These are phyloP conservation scores for Pachypanchax playfairii DNA, from an alignment of 2,113 vertebrate species.

Conservation along the genomic window DNA sequence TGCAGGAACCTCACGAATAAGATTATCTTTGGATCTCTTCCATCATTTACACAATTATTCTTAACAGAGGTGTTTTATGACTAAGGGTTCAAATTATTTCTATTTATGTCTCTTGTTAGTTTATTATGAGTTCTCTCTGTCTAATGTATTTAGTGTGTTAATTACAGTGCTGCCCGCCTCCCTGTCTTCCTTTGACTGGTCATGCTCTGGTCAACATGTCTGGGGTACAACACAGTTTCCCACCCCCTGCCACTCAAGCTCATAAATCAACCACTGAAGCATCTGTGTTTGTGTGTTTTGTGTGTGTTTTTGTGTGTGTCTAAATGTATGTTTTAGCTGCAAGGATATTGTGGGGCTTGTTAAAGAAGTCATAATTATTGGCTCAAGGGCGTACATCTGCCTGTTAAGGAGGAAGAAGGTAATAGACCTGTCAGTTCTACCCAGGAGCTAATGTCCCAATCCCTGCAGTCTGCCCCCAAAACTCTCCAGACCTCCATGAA, in stretches of 20 bases:
- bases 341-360: slow-evolving; percentile 55
- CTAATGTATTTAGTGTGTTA: slow-evolving; percentile 69
- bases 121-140: slow-evolving; percentile 48
- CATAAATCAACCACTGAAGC: slow-evolving; percentile 64
- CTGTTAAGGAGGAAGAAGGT: slow-evolving; percentile 50
- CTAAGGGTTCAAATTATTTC: slow-evolving; percentile 40
- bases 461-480: neutral
- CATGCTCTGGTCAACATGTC: slow-evolving; percentile 73
- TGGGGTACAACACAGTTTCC: slow-evolving; percentile 62
- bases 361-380: slow-evolving; percentile 59
- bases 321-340: slow-evolving; percentile 47
- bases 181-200: slow-evolving; percentile 54
- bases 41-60: slow-evolving; percentile 60
- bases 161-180: slow-evolving; percentile 58
- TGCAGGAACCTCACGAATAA: slow-evolving; percentile 41
- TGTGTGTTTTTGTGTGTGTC: slow-evolving; percentile 6
- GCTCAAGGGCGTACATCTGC: slow-evolving; percentile 42
- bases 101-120: slow-evolving; percentile 41
- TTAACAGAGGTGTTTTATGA: slow-evolving; percentile 57
- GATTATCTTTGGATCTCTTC: slow-evolving; percentile 52
- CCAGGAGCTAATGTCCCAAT: slow-evolving; percentile 48
- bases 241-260: slow-evolving; percentile 58
- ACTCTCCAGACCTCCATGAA: slow-evolving; percentile 19
- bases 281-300: slow-evolving; percentile 18
- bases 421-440: slow-evolving; percentile 69